Base-by-base conservation (phyloP, 2,888 invertebrate genomes). In the Geotrupes spiniger region DNA sequence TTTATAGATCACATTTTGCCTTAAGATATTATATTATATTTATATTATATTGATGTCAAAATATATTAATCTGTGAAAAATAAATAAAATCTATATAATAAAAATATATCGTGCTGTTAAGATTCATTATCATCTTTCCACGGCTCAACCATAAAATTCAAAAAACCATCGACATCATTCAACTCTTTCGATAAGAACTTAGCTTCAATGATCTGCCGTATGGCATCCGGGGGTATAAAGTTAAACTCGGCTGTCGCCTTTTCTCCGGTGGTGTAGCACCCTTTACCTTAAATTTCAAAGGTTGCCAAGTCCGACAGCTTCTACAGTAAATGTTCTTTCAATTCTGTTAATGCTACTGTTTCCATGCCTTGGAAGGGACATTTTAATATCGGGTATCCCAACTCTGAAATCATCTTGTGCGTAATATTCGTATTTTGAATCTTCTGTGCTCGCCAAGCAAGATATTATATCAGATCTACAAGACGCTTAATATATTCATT, bases 351-450 rank as follows among this genome's bases (percentile, higher is more conserved):
- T 0, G 84, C 81, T 25, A 70, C 68, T 14, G 79, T 70, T 50
- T 76, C 74, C 56, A 76, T 68, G 1, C 76, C 78, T 52, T 78
- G 78, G 79, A 31, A 85, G 73, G 2, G 78, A 76, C 49, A 94
- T 87, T 68, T 87, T 87, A 46, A 94, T 89, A 63, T 92, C 92
- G 0, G 94, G 94, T 63, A 92, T 92, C 17, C 91, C 77, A 2
- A 93, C 87, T 59, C 92, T 79, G 68, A 93, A 93, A 73, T 92
- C 92, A 60, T 92, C 92, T 74, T 92, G 89, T 0, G 89, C 90
- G 65, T 86, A 91, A 69, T 89, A 93, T 63, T 93, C 92, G 67
- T 83, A 92, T 47, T 88, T 84, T 0, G 85, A 91, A 47, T 89
- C 87, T 36, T 83, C 81, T 16, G 94, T 88, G 1, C 82, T 81